Conservation (phyloP, 1,140 invertebrate genomes). For the Chrysoperla carnea region DNA sequence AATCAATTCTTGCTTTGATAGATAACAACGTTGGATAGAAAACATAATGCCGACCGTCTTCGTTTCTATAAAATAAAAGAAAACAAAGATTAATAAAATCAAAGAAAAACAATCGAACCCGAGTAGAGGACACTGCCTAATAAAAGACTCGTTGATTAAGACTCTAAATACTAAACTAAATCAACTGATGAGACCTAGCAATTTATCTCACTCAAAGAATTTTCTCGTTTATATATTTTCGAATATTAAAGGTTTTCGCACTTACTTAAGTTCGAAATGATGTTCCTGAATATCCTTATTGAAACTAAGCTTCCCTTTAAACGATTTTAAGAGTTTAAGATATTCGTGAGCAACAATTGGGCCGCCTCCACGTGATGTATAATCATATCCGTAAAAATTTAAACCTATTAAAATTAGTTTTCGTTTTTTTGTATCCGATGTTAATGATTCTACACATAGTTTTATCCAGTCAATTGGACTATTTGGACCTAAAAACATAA, state of each 20-base stretch:
- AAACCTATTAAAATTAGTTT: constrained; percentile 72
- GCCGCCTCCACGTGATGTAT: constrained; percentile 53
- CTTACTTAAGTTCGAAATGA: constrained; percentile 71
- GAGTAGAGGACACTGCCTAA: constrained; percentile 8
- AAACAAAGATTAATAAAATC: too few relatives aligned
- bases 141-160: constrained; percentile 6
- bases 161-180: background rate
- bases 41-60: constrained; percentile 47
- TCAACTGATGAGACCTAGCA: too few relatives aligned
- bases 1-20: constrained; percentile 57
- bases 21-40: constrained; percentile 84
- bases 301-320: constrained; percentile 53
- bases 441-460: constrained; percentile 55
- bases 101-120: too few relatives aligned
- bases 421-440: constrained; percentile 41
- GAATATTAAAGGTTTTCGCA: constrained; percentile 6
- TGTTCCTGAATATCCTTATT: constrained; percentile 68
- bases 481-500: constrained; percentile 47
- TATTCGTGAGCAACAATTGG: constrained; percentile 66
- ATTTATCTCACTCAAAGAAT: too few relatives aligned
- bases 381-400: constrained; percentile 90
- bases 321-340: constrained; percentile 44
- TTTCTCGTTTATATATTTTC: too few relatives aligned
- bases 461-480: constrained; percentile 71
- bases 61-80: constrained; percentile 31